Evolutionary conservation across 2,113 vertebrate species (phyloP), one percentile per base, ranked within the genome.

Genomic region (Ctenodactylus gundi): DNA sequence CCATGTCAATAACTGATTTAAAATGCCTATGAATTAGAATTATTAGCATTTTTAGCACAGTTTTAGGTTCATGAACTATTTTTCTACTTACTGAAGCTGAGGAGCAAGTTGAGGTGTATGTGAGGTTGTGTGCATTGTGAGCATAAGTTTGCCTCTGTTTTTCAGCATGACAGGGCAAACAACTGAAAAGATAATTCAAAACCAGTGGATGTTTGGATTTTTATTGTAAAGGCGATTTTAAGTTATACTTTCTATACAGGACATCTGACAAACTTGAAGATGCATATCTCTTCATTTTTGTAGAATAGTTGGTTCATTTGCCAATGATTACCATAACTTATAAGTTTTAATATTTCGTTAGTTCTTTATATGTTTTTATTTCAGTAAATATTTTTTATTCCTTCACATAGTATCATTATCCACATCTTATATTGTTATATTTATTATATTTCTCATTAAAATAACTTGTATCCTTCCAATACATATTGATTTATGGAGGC

Each of bases 391-490:
- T 57, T 57, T 77, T 57, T 68, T 13, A 75, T 20, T 62, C 1
- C 64, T 91, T 75, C n/a, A 83, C 20, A n/a, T n/a, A 53, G 0
- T 29, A n/a, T 73, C 49, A 53, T 27, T 81, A 55, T 53, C 20
- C 6, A n/a, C 2, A 27, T 83, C 75, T n/a, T 91, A 27, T 64
- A 18, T 39, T 20, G n/a, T 6, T 2, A 53, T 73, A 73, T 39
- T 73, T 62, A n/a, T 41, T 39, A 51, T 17, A 64, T 91, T 84
- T 91, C 29, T 53, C 21, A 73, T 84, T 91, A 91, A 91, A 53
- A 83, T 76, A 29, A 2, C 17, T 21, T 73, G 65, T 84, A 6
- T 73, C 53, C 13, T 14, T 78, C 20, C 36, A 36, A 36, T 31
- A 29, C 75, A 62, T 27, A 10, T 76, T 55, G 25, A 6, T 76